Conservation (phyloP, 1,140 invertebrate genomes). For the Lethrus apterus region DNA sequence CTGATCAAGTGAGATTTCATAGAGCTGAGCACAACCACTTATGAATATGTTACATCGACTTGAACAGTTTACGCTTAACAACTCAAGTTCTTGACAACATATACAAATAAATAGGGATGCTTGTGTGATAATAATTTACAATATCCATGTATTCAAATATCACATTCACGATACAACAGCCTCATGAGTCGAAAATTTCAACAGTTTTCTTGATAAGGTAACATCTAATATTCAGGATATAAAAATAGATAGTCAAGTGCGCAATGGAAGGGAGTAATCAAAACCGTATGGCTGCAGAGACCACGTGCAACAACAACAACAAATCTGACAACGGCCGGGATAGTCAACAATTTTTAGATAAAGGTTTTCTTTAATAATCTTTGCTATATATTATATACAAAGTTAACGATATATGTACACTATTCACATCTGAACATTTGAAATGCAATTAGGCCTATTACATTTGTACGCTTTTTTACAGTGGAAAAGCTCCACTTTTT, state of each 20-base stretch:
- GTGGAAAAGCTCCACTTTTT: constrained; percentile 22
- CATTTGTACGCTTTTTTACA: constrained; percentile 26
- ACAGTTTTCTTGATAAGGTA: constrained; percentile 20
- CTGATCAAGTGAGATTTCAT: constrained; percentile 27
- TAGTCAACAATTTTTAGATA: constrained; percentile 22
- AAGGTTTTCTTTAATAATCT: constrained; percentile 20
- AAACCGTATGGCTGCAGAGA: constrained; percentile 16
- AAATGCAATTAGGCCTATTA: constrained; percentile 25
- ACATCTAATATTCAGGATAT: constrained; percentile 25
- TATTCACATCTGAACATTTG: constrained; percentile 16
- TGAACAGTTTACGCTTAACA: constrained; percentile 27
- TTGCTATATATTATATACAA: constrained; percentile 22
- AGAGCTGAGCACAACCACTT: constrained; percentile 30
- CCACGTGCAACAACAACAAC: constrained; percentile 29
- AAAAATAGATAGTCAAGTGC: constrained; percentile 27
- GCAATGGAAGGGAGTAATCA: constrained; percentile 22
- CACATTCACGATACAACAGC: constrained; percentile 39
- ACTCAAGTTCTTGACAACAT: constrained; percentile 26
- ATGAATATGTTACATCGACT: constrained; percentile 27
- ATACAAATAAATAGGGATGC: constrained; percentile 32
- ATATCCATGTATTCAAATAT: constrained; percentile 40
- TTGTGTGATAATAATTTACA: constrained; percentile 30
- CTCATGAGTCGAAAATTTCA: constrained; percentile 29
- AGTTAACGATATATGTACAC: constrained; percentile 23
- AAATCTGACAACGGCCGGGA: constrained; percentile 23